Evolutionary conservation across 2,113 vertebrate genomes (phyloP).

Genomic region (Prietella phreatophila): DNA sequence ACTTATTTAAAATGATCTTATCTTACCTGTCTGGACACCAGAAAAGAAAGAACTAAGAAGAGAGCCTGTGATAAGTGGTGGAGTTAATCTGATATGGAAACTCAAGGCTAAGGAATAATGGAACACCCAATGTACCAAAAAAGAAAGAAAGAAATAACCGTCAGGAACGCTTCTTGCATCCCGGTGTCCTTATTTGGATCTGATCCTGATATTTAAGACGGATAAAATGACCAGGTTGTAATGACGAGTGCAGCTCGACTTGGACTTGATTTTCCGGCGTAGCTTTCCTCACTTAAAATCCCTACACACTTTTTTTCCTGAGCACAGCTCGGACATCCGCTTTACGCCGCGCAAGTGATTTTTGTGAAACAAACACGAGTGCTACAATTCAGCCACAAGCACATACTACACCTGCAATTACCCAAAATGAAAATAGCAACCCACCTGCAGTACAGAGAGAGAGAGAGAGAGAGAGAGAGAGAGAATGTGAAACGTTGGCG

Average conservation of each 20-base stretch:
- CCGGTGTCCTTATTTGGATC: background rate
- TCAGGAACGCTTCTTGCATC: background rate
- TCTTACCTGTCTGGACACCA: background rate
- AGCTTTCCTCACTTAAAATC: background rate
- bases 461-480: slow-evolving; percentile 27
- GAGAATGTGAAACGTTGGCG: slow-evolving; percentile 44
- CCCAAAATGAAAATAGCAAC: slow-evolving; percentile 48
- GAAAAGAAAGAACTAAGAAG: background rate
- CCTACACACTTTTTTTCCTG: background rate
- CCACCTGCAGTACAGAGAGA: slow-evolving; percentile 11
- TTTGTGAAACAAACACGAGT: slow-evolving; percentile 27
- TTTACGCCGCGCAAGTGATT: background rate
- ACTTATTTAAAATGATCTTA: background rate
- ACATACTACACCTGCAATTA: slow-evolving; percentile 41
- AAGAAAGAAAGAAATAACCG: background rate
- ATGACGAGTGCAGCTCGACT: background rate
- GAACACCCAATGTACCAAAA: too few relatives aligned
- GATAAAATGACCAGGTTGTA: background rate
- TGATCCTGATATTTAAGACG: background rate
- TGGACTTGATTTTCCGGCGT: background rate
- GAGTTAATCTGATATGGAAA: too few relatives aligned
- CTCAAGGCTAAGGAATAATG: too few relatives aligned
- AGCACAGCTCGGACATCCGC: background rate
- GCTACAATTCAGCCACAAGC: slow-evolving; percentile 41
- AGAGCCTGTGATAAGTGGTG: background rate